These are phyloP conservation scores for Andrena bicolor DNA, from an alignment of 2,888 invertebrate genomes.

Conservation along the genomic window DNA sequence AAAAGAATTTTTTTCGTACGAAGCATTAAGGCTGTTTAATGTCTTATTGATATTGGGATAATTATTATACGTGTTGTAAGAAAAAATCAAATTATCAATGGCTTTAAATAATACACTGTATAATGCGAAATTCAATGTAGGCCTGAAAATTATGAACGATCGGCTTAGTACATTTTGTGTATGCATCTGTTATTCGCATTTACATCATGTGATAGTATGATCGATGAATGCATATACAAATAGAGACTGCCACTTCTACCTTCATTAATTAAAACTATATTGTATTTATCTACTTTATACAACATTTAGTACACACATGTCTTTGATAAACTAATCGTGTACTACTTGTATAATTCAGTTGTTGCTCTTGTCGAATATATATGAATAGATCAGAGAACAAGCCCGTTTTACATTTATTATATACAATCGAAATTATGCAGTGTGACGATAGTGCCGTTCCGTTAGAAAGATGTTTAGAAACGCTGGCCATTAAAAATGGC, in stretches of 20 bases:
- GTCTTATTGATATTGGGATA: constrained; percentile 28
- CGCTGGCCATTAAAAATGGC: constrained; percentile 21
- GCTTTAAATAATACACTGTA: constrained; percentile 54
- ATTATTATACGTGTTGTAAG: constrained; percentile 22
- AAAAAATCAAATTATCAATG: constrained; percentile 25
- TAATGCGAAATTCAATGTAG: constrained; percentile 69
- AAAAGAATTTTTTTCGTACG: constrained; percentile 18
- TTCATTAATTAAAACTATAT: constrained; percentile 74
- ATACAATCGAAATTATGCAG: constrained; percentile 38
- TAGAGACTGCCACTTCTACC: constrained; percentile 72
- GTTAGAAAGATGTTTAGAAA: constrained; percentile 41
- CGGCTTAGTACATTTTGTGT: constrained; percentile 53
- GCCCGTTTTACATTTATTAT: constrained; percentile 37
- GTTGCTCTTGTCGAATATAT: constrained; percentile 30
- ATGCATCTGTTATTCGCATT: constrained; percentile 37
- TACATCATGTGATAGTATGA: constrained; percentile 54
- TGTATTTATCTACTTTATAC: constrained; percentile 79
- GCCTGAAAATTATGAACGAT: constrained; percentile 72
- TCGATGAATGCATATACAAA: constrained; percentile 76
- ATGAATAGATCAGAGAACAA: constrained; percentile 3
- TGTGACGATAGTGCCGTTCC: constrained; percentile 40
- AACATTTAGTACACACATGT: constrained; percentile 78
- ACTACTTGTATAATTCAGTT: constrained; percentile 78
- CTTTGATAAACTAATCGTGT: constrained; percentile 69
- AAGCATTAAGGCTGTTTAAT: constrained; percentile 24